Evolutionary conservation across 2,888 invertebrate genomes (phyloP), one percentile per base, ranked within the genome.

Genomic region (Acanthosepion lycidas): DNA sequence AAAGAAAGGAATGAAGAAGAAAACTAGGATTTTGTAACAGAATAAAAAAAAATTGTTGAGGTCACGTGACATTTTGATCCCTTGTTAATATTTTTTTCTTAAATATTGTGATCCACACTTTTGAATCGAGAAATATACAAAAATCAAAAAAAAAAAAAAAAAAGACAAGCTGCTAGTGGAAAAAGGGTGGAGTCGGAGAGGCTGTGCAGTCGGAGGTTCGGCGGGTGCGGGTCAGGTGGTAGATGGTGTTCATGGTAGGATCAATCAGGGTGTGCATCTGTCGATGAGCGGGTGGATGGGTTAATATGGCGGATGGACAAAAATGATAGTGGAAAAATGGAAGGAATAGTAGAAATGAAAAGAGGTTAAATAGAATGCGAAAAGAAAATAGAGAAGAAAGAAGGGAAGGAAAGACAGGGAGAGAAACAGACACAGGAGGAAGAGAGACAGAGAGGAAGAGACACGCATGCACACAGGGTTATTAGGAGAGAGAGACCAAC

Each of bases 11-110:
- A 28, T 26, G 28, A 26, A 28, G 28, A 28, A 78, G 78, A 78
- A 78, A 33, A 78, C 18, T 2, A 9, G 12, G n/a, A n/a, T 78
- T 78, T 78, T n/a, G n/a, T 12, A 33, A 78, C 15, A 3, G n/a
- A n/a, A 78, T n/a, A 9, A 9, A n/a, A 78, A 78, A 33, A 78
- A n/a, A 12, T 26, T 2, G n/a, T 0, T 12, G 78, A 78, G n/a
- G 78, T 78, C 78, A 78, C 78, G 78, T 78, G 78, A 78, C 78
- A 4, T n/a, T 78, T 78, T 78, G 78, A 78, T 78, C 78, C 78
- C 15, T n/a, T 78, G n/a, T 78, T n/a, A n/a, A 12, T 78, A 12
- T 78, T 78, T 12, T 78, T 15, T 78, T 78, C n/a, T n/a, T 33
- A 78, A 78, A n/a, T 78, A 78, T 33, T 78, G 78, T 9, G 78